A percentile compares a stretch with the other conserved stretches of the same genome.
phyloP scores from a whole-genome alignment of 2,888 invertebrate species.

The Allacma fusca region DNA sequence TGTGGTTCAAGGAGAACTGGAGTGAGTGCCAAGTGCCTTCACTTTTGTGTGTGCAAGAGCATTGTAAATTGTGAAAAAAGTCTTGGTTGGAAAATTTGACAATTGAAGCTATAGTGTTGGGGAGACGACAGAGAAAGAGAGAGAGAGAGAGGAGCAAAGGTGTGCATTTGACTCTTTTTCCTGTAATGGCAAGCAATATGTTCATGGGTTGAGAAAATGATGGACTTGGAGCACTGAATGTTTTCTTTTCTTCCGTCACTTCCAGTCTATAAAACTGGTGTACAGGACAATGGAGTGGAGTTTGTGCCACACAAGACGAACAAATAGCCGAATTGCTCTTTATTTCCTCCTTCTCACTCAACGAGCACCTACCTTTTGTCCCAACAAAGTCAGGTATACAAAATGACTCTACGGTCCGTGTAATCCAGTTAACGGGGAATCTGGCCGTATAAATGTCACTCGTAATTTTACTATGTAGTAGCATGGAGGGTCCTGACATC shows the following conservation, averaged over 20 bases:
- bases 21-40: neutral
- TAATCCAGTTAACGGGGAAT: constrained; percentile 13
- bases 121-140: constrained; percentile 4
- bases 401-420: constrained; percentile 2
- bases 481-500: neutral
- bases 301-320: constrained; percentile 60
- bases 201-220: constrained; percentile 19
- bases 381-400: neutral
- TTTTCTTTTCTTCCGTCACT: constrained; percentile 34
- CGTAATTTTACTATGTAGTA: constrained; percentile 25
- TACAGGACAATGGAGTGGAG: constrained; percentile 25
- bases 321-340: constrained; percentile 56
- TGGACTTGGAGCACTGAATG: constrained; percentile 30
- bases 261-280: constrained; percentile 38
- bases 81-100: neutral
- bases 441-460: neutral
- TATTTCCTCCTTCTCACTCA: constrained; percentile 10
- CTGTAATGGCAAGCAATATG: neutral
- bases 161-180: neutral
- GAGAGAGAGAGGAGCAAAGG: neutral
- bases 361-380: constrained; percentile 16
- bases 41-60: neutral
- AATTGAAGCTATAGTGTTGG: neutral
- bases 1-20: constrained; percentile 12
- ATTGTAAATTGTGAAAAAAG: neutral